These are phyloP conservation scores for Coccyzus lansbergi DNA, from an alignment of 2,797 vertebrate species.

Conservation along the genomic window DNA sequence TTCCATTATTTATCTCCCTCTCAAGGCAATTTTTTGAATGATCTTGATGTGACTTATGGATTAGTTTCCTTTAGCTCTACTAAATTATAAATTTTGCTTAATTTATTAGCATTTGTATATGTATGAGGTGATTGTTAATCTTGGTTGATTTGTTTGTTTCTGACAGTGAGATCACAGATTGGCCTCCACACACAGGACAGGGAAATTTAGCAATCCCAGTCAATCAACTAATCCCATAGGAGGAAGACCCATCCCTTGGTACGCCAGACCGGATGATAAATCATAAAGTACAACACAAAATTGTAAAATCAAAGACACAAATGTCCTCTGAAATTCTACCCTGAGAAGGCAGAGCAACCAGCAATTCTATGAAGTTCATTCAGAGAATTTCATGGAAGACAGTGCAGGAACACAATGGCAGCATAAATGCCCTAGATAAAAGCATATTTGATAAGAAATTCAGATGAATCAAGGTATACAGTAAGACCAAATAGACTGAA, in stretches of 20 bases:
- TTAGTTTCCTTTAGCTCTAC: background rate
- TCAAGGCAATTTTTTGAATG: background rate
- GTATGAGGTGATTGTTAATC: background rate
- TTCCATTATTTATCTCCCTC: background rate
- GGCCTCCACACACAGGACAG: background rate
- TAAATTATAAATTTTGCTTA: background rate
- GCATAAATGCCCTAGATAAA: background rate
- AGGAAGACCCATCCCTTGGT: background rate
- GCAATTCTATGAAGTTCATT: background rate
- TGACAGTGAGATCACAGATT: background rate
- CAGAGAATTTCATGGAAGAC: background rate
- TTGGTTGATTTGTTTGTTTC: background rate
- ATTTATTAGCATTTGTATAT: background rate
- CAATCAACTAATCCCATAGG: background rate
- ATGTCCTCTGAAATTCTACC: background rate
- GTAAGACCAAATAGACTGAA: background rate
- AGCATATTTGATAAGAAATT: background rate
- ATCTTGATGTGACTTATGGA: background rate
- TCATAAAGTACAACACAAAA: background rate
- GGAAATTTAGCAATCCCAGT: background rate
- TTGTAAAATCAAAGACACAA: background rate
- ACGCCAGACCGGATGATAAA: background rate
- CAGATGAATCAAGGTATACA: background rate
- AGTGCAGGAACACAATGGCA: background rate
- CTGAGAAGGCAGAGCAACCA: background rate